Evolutionary conservation across 2,888 invertebrate genomes (phyloP), one percentile per base, ranked within the genome.

Genomic region (Maniola hyperantus): DNA sequence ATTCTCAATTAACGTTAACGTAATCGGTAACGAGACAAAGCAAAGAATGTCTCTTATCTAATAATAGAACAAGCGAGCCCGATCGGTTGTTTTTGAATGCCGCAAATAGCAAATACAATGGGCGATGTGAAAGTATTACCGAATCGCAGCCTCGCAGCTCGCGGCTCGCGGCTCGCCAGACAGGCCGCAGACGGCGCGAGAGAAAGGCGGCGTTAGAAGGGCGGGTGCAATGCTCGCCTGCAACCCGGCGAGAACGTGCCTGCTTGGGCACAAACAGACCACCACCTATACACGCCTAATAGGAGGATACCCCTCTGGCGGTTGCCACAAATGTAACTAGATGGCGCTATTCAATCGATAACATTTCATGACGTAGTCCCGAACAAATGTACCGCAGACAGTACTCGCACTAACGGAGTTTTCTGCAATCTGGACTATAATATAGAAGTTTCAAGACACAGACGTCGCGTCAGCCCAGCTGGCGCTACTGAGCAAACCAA

Each of bases 181-280:
- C 88, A 78, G 76, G 71, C 78, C 72, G 81, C 76, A 88, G 88
- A 88, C 88, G 80, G 39, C 7, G 1, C 48, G 48, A 80, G 87
- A 84, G 89, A 89, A 90, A 89, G 89, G 85, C 82, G 71, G 82
- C 75, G 73, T 74, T 67, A 66, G 68, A 71, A 64, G 66, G 68
- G 62, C 71, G 73, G 73, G 74, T 76, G 77, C 82, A 77, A 77
- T 82, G 84, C 82, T 82, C 61, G 60, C 11, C 13, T 5, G 2
- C 50, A 51, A 20, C 66, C 46, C 64, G 60, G 73, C 68, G 72
- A 71, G 66, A 65, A 60, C 67, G 71, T 59, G 65, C 65, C 62
- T 53, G 33, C 33, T 39, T 20, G 7, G 50, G 48, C 20, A 15
- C n/a, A 15, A 36, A 8, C 34, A 34, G 34, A 34, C 54, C 2